phyloP scores from a whole-genome alignment of 2,888 invertebrate genomes.

The Aphrophora alni region DNA sequence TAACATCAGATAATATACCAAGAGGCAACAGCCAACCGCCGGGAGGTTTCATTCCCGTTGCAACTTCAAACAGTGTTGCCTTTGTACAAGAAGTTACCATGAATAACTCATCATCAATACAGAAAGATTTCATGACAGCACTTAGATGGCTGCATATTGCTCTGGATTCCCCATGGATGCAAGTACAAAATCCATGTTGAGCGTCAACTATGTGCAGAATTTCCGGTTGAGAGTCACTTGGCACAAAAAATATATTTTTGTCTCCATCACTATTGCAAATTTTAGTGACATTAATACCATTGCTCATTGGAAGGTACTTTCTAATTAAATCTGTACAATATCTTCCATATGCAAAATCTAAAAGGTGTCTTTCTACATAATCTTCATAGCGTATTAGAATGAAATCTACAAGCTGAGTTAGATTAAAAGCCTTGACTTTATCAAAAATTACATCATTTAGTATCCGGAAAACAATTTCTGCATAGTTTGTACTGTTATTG shows the following conservation, averaged over 20 bases:
- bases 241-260: background rate
- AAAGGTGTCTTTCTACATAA: background rate
- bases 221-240: background rate
- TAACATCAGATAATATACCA: too few relatives aligned
- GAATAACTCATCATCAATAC: background rate
- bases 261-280: background rate
- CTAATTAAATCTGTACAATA: background rate
- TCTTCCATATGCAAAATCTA: constrained; percentile 2
- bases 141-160: background rate
- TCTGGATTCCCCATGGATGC: background rate
- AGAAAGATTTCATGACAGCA: background rate
- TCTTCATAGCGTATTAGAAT: background rate
- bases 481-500: background rate
- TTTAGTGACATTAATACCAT: background rate
- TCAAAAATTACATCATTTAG: background rate
- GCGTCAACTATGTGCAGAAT: background rate
- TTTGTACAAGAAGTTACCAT: background rate
- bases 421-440: background rate
- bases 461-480: background rate
- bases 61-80: background rate
- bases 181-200: background rate
- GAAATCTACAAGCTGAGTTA: background rate
- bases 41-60: background rate
- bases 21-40: background rate
- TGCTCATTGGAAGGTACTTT: background rate